Conservation (phyloP, 2,797 vertebrate genomes). For the Lemur catta region DNA sequence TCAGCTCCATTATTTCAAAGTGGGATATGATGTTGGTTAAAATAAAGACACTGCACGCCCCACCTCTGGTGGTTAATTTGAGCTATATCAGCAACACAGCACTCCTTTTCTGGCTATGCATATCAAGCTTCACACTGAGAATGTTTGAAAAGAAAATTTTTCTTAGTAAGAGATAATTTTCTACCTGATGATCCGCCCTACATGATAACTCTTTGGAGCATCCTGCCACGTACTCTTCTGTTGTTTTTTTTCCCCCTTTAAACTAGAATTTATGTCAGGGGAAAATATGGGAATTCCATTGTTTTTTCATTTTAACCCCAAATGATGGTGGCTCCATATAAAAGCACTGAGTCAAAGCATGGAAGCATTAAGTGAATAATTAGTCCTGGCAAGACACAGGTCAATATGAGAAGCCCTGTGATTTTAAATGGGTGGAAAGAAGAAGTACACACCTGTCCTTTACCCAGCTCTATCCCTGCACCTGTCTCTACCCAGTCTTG, state of each 20-base stretch:
- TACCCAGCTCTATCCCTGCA: neutral
- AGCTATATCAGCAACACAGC: neutral
- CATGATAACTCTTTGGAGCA: slow-evolving; percentile 36
- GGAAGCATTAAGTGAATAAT: neutral
- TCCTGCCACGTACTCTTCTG: neutral
- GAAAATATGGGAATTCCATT: neutral
- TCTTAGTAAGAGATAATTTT: slow-evolving; percentile 66
- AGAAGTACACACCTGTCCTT: neutral
- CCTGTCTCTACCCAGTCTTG: neutral
- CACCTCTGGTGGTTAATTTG: neutral
- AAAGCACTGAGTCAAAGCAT: neutral
- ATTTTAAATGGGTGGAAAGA: neutral
- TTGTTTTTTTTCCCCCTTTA: neutral
- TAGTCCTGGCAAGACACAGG: neutral
- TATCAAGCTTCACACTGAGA: slow-evolving; percentile 58
- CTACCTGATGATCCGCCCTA: slow-evolving; percentile 50
- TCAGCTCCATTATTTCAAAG: slow-evolving; percentile 16
- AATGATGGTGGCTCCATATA: neutral
- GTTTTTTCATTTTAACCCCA: neutral
- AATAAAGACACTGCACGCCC: neutral
- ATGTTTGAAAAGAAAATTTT: slow-evolving; percentile 59
- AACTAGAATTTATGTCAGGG: neutral
- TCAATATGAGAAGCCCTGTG: neutral
- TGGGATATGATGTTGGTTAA: neutral
- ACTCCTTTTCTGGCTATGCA: slow-evolving; percentile 26